Base-by-base conservation (phyloP, 2,888 invertebrate species). In the Harpalus rufipes region DNA sequence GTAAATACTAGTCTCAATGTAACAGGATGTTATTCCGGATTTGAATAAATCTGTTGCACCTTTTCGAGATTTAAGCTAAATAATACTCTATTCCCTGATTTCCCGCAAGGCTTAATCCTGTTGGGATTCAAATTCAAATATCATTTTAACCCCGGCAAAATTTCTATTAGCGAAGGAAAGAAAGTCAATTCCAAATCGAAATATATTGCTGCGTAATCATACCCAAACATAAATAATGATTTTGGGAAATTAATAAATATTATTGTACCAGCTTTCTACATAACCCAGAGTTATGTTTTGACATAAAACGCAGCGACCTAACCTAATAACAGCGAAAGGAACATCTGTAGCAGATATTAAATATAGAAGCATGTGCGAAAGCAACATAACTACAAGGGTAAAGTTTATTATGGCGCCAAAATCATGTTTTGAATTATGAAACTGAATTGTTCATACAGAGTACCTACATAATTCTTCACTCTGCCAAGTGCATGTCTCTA, bases 101-200 rank as follows among this genome's bases (percentile, higher is more conserved):
- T 74, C 72, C 72, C 72, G 44, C 18, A 44, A 74, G 72, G 44
- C 16, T 74, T 74, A 74, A 74, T 74, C 16, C 72, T 44, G 6
- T 14, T 18, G 72, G 72, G 72, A 74, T 41, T 74, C 8, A 44
- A 74, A 74, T 74, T 74, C 72, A 74, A 74, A 74, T 74, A 74
- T 68, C 68, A 68, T 74, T 74, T 74, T 74, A 74, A 74, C 18
- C 44, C 44, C 41, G 21, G 72, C 44, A 16, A 74, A 74, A 74
- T 74, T 74, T 74, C 72, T 74, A 74, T 74, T 74, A 74, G 44
- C 72, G 21, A 44, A 44, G 16, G 51, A 25, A 68, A 74, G 41
- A 74, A 68, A 68, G 39, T 25, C 68, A 68, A 68, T 68, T 68
- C 32, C 39, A 68, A 44, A 18, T 44, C 72, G 18, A 74, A 74